Percentiles rank a stretch among this genome's conserved stretches.
Evolutionary conservation across 1,140 invertebrate genomes (phyloP).

Genomic region (Thaumetopoea pityocampa): DNA sequence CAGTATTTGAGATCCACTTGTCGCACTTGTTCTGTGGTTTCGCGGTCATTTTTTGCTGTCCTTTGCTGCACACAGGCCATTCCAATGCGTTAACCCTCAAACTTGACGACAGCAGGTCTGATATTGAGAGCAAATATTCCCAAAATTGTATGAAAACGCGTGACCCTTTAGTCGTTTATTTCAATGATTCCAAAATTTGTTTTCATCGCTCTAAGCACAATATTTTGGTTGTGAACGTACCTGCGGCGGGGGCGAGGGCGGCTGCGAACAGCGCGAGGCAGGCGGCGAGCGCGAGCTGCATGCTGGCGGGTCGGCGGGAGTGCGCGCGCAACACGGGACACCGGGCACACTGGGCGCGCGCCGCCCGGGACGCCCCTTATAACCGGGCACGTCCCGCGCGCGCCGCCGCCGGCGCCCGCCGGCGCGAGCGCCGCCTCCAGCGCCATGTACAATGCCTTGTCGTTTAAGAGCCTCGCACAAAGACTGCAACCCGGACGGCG

Average conservation of each 20-base stretch:
- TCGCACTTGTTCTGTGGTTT: too few species aligned
- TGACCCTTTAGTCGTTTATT: too few species aligned
- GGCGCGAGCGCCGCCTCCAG: conserved; percentile 25
- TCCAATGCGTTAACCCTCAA: too few species aligned
- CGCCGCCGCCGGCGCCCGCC: conserved; percentile 43
- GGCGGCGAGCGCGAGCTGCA: conserved; percentile 59
- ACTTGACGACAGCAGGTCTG: too few species aligned
- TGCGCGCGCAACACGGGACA: conserved; percentile 70
- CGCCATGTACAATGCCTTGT: conserved; percentile 39
- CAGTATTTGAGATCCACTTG: too few species aligned
- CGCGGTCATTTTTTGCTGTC: too few species aligned
- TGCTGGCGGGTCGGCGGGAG: conserved; percentile 40
- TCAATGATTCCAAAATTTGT: too few species aligned
- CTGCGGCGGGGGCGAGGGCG: conserved; percentile 55
- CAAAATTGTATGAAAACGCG: too few species aligned
- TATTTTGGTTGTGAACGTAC: conserved; percentile 51
- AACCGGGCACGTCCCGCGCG: conserved; percentile 66
- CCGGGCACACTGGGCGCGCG: conserved; percentile 70
- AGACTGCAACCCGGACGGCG: conserved; percentile 22
- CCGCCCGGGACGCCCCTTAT: conserved; percentile 67
- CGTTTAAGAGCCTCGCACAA: conserved; percentile 8
- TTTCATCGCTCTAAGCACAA: too few species aligned
- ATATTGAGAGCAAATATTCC: too few species aligned
- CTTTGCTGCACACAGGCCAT: too few species aligned
- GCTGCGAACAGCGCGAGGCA: conserved; percentile 62